Base-by-base conservation (phyloP, 2,888 invertebrate species). In the Timandra comae region DNA sequence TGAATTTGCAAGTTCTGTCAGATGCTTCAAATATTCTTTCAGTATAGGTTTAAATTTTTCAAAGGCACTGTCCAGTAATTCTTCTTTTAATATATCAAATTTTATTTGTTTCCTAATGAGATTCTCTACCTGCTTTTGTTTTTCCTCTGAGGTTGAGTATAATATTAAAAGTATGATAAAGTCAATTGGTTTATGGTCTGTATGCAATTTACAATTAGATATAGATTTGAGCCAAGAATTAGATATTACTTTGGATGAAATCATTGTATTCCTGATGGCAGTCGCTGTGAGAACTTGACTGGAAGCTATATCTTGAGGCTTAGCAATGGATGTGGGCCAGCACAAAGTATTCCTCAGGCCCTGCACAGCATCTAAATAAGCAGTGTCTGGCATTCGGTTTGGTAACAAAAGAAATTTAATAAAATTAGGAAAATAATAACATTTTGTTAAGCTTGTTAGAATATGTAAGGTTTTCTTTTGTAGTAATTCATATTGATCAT, bases 161-260 rank as follows among this genome's bases (percentile, higher is more conserved):
- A 92, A 68, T 48, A 92, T 84, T n/a, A 92, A 60, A 9, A 93
- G 63, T 42, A 93, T 77, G 9, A 91, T 70, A 30, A 93, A 78
- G 71, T 94, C 93, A 39, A 93, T 82, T 1, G 92, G 86, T 71
- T 90, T 91, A 41, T 89, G 87, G 36, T 89, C 88, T 23, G 80
- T 68, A 32, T 58, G 64, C 1, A 63, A 43, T 59, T 86, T 87
- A 32, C 88, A 81, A 33, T 62, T 70, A 30, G 84, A 80, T 38
- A 91, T 73, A n/a, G 88, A 72, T 55, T 87, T 87, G 2, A 89
- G 49, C 84, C 91, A 90, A 16, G 87, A 78, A 51, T 88, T 88
- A 1, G 80, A 71, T 44, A 89, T 71, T 12, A 68, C 56, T 65
- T 89, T 91, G 3, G 88, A 88, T 24, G 86, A 80, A 5, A 88